A percentile compares a stretch with the other conserved stretches of the same genome.
Conservation (phyloP, 2,113 vertebrate species). For the Odontesthes bonariensis region DNA sequence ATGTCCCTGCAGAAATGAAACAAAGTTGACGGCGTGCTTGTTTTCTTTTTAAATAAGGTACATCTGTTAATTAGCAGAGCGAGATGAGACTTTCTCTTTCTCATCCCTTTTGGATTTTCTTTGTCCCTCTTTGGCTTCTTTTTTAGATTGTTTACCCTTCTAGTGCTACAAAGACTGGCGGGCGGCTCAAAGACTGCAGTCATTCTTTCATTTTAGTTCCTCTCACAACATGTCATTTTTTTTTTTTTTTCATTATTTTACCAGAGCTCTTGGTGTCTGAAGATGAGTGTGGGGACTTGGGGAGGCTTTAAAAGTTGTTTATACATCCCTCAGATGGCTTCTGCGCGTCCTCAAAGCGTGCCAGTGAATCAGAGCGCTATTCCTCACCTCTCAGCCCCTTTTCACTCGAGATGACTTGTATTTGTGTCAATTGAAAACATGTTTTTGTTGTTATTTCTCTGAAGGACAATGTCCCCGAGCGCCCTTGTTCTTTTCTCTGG, state of each 20-base stretch:
- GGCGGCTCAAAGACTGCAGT: conserved; percentile 37
- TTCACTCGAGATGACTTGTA: conserved; percentile 56
- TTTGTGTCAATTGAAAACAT: conserved; percentile 54
- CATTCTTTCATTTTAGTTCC: conserved; percentile 41
- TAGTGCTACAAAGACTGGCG: neutral
- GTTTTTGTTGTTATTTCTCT: conserved; percentile 29
- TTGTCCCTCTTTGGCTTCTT: neutral
- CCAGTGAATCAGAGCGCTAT: conserved; percentile 37
- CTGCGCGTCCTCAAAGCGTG: conserved; percentile 29
- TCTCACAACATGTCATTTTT: conserved; percentile 21
- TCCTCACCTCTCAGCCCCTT: conserved; percentile 28
- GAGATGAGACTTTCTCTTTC: conserved; percentile 5
- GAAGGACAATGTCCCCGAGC: conserved; percentile 44
- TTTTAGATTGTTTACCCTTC: conserved; percentile 24
- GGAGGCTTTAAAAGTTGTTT: conserved; percentile 64
- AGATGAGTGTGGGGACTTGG: conserved; percentile 39
- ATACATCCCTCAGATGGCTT: conserved; percentile 46
- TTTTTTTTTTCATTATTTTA: conserved; percentile 8
- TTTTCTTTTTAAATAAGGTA: conserved; percentile 29
- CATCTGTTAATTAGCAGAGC: conserved; percentile 39
- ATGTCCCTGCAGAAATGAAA: conserved; percentile 48
- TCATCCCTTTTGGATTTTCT: neutral
- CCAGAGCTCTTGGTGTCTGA: conserved; percentile 43
- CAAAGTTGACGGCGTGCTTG: conserved; percentile 16
- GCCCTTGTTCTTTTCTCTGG: conserved; percentile 46